Evolutionary conservation across 2,113 vertebrate species (phyloP), one percentile per base, ranked within the genome.

Genomic region (Phycodurus eques): DNA sequence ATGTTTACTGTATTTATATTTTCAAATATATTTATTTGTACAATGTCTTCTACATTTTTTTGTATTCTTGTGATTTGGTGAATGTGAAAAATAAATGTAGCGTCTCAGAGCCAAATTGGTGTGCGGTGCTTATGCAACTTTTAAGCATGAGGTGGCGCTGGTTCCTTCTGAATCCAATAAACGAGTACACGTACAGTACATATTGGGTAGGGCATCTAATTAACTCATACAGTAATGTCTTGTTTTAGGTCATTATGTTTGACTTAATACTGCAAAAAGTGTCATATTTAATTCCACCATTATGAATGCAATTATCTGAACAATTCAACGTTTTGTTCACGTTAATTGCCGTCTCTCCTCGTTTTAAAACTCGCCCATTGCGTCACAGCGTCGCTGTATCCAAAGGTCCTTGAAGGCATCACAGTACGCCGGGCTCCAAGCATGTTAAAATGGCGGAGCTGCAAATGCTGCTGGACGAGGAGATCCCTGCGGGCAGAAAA

Each of bases 381-480:
- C 59, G 7, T 61, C 3, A 4, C 4, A 12, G 8, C 11, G 0
- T 2, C 1, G 9, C 17, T 11, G 5, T 11, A 72, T 80, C 83
- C 79, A 53, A 68, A 69, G 1, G 27, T 0, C 53, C 43, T 0
- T 70, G 79, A 87, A 89, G 27, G 83, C 79, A 49, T 59, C 80
- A 3, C 22, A 47, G 75, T 72, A 66, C 77, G 74, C 73, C 57
- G 76, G 20, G 66, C 79, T 76, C 60, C 72, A 71, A 75, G 10
- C 80, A 94, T 95, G 95, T 95, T 93, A 97, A 97, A 94, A 97
- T 97, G 95, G 96, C 95, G 95, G 96, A 98, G 94, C 89, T 98
- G 76, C 95, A 96, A 91, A 96, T 97, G 96, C 94, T 98, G 92
- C 92, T 97, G 93, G 96, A 98, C 86, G 96, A 98, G 87, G 96